Evolutionary conservation across 2,888 invertebrate genomes (phyloP), one percentile per base, ranked within the genome.

Genomic region (Lapara coniferarum): DNA sequence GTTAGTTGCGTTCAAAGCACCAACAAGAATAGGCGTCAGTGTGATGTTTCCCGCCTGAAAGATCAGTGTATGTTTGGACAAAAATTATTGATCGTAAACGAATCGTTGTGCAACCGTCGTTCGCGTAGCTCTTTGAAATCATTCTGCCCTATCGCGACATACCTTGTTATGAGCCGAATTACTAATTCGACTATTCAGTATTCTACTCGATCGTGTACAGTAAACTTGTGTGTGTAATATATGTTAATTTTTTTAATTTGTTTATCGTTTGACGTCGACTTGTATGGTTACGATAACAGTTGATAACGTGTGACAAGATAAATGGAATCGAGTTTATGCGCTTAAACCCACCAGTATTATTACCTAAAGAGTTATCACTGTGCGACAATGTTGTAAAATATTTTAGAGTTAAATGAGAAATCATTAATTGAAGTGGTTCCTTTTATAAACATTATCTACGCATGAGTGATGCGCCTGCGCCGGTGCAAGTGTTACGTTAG

Each of bases 401-500:
- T 19, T 46, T 49, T 59, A 13, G n/a, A 10, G 5, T 63, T 16
- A 19, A 49, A 49, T 63, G 13, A 49, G 49, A 63, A 63, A 63
- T 16, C 46, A 63, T 63, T 63, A 63, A 63, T 67, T 56, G 46
- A 55, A 46, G 46, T 55, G 55, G 67, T 55, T 63, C 63, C 59
- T 69, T 63, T 74, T 77, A 72, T 73, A 68, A 74, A 70, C 71
- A 72, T 72, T 72, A 72, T 71, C 72, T 84, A 81, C 76, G 78
- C 82, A 89, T 89, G 91, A 92, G 84, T 90, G 92, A 92, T 89
- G 91, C 89, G 89, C 82, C 89, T 85, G 89, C 89, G 83, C 84
- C 89, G 87, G 82, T 91, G 89, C 90, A 91, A 92, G 92, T 91
- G 91, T 91, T 88, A 87, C 91, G 89, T 86, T 86, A 84, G 84